These are phyloP conservation scores for Takifugu ocellatus DNA, from an alignment of 2,797 vertebrate species.

Conservation along the genomic window DNA sequence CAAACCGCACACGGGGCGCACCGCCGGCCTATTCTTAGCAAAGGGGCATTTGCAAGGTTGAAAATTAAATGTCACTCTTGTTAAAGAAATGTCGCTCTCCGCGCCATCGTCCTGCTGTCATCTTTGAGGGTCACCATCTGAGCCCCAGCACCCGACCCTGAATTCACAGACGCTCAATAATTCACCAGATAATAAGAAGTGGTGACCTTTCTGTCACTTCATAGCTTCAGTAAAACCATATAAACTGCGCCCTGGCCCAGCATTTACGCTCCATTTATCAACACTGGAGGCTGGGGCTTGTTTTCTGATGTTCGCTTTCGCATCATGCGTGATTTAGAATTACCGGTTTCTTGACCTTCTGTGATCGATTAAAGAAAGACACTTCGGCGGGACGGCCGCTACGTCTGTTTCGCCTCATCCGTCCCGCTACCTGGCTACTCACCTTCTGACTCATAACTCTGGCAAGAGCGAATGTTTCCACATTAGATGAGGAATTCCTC, in stretches of 20 bases:
- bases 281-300: too few relatives aligned
- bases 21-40: slow-evolving; percentile 38
- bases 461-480: slow-evolving; percentile 54
- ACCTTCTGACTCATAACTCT: slow-evolving; percentile 20
- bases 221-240: slow-evolving; percentile 35
- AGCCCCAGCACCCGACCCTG: slow-evolving; percentile 40
- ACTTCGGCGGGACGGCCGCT: not conserved
- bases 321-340: too few relatives aligned
- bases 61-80: slow-evolving; percentile 65
- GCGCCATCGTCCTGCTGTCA: slow-evolving; percentile 40
- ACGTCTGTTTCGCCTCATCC: slow-evolving; percentile 13
- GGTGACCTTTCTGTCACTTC: slow-evolving; percentile 46
- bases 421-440: slow-evolving; percentile 31
- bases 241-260: slow-evolving; percentile 19
- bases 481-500: slow-evolving; percentile 48
- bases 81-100: slow-evolving; percentile 61
- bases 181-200: slow-evolving; percentile 58
- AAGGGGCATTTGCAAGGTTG: slow-evolving; percentile 46
- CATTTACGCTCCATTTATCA: too few relatives aligned
- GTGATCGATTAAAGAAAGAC: too few relatives aligned
- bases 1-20: too few relatives aligned
- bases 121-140: slow-evolving; percentile 30
- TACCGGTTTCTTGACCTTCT: not conserved
- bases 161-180: slow-evolving; percentile 59
- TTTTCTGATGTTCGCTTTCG: too few relatives aligned